Conservation (phyloP, 2,113 vertebrate species). For the Phyllostomus hastatus region DNA sequence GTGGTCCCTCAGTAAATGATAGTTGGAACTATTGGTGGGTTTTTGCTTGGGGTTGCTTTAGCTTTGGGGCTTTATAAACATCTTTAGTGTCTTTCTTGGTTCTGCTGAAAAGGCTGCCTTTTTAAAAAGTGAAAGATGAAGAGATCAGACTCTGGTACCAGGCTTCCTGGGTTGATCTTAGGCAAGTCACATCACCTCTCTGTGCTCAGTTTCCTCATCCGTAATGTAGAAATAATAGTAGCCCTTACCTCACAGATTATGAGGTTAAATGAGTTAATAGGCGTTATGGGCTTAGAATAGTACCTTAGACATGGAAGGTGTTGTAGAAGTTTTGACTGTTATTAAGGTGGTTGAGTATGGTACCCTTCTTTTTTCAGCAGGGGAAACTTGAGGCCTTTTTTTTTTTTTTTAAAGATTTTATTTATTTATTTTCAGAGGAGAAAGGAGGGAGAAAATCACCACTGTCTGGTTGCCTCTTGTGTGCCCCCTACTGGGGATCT, state of each 20-base stretch:
- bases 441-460: too few relatives aligned
- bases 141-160: background rate
- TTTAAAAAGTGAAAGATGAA: constrained; percentile 3
- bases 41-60: constrained; percentile 47
- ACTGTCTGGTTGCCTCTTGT: too few relatives aligned
- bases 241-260: background rate
- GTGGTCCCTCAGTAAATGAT: background rate
- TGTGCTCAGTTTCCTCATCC: constrained; percentile 29
- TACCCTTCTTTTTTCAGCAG: background rate
- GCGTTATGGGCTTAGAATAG: background rate
- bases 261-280: background rate
- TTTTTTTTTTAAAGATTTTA: background rate
- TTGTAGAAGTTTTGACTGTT: background rate
- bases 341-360: background rate
- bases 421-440: too few relatives aligned
- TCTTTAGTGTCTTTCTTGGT: background rate
- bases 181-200: background rate
- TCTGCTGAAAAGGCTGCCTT: background rate
- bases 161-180: background rate
- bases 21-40: background rate
- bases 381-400: background rate
- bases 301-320: background rate
- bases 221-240: background rate
- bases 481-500: too few relatives aligned
- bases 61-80: constrained; percentile 36